Evolutionary conservation across 2,888 invertebrate genomes (phyloP).

Genomic region (Corbicula japonica): DNA sequence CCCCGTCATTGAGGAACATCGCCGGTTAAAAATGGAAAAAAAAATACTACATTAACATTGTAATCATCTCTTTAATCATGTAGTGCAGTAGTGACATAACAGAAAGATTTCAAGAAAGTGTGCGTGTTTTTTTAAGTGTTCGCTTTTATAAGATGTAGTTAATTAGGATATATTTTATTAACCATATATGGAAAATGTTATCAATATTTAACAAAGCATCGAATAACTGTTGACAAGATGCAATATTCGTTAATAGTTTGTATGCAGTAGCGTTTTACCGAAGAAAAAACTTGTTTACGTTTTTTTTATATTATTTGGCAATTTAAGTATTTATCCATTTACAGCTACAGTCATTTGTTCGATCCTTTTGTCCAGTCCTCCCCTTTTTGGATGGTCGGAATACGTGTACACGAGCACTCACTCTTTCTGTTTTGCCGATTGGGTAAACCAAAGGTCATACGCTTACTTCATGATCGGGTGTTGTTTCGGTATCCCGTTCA

Average conservation of each 20-base stretch:
- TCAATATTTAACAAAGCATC: background rate
- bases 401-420: constrained; percentile 73
- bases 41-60: no score
- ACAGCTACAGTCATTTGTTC: constrained; percentile 78
- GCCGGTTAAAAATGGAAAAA: no score
- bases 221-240: no score
- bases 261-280: no score
- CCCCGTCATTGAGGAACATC: no score
- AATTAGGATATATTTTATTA: background rate
- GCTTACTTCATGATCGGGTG: constrained; percentile 79
- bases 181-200: background rate
- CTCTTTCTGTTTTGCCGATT: constrained; percentile 79
- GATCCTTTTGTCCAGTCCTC: constrained; percentile 74
- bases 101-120: no score
- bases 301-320: no score
- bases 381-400: constrained; percentile 79
- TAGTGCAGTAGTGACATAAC: no score
- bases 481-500: constrained; percentile 79
- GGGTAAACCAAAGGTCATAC: constrained; percentile 72
- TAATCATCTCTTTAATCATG: no score
- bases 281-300: no score
- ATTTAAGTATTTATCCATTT: constrained; percentile 48
- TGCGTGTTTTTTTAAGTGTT: no score
- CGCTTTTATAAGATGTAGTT: background rate
- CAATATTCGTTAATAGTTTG: no score